Conservation (phyloP, 2,888 invertebrate species). For the Carterocephalus palaemon region DNA sequence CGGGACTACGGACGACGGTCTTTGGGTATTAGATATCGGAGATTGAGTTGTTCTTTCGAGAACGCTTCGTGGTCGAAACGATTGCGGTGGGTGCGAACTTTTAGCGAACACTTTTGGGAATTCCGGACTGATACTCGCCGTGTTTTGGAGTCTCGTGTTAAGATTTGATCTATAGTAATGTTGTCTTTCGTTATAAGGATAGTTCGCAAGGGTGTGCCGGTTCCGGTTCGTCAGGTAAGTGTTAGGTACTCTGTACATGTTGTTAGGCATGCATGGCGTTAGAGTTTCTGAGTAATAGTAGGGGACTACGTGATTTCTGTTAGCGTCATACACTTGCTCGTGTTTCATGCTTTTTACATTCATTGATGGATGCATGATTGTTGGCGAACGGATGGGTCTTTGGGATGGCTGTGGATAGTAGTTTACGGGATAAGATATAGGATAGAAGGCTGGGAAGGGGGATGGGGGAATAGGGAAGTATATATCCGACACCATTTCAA, state of each 20-base stretch:
- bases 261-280: slow-evolving; percentile 68
- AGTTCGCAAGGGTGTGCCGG: slow-evolving; percentile 55
- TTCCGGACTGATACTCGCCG: slow-evolving; percentile 51
- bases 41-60: slow-evolving; percentile 58
- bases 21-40: slow-evolving; percentile 49
- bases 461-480: slow-evolving; percentile 80
- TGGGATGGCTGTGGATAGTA: slow-evolving; percentile 62
- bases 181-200: slow-evolving; percentile 58
- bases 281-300: slow-evolving; percentile 73
- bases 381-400: slow-evolving; percentile 57
- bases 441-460: slow-evolving; percentile 68
- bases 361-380: slow-evolving; percentile 49
- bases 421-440: slow-evolving; percentile 70
- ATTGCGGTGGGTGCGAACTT: slow-evolving; percentile 49
- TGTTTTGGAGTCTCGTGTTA: slow-evolving; percentile 46
- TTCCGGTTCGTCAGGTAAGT: slow-evolving; percentile 47
- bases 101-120: slow-evolving; percentile 49
- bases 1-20: slow-evolving; percentile 70
- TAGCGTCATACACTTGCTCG: slow-evolving; percentile 77
- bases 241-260: slow-evolving; percentile 55
- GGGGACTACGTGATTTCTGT: slow-evolving; percentile 74
- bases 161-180: slow-evolving; percentile 49
- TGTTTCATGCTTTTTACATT: slow-evolving; percentile 55
- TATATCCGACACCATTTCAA: slow-evolving; percentile 87
- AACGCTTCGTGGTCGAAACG: slow-evolving; percentile 68